These are phyloP conservation scores for Cottoperca gobio DNA, from an alignment of 2,797 vertebrate genomes.

Conservation along the genomic window DNA sequence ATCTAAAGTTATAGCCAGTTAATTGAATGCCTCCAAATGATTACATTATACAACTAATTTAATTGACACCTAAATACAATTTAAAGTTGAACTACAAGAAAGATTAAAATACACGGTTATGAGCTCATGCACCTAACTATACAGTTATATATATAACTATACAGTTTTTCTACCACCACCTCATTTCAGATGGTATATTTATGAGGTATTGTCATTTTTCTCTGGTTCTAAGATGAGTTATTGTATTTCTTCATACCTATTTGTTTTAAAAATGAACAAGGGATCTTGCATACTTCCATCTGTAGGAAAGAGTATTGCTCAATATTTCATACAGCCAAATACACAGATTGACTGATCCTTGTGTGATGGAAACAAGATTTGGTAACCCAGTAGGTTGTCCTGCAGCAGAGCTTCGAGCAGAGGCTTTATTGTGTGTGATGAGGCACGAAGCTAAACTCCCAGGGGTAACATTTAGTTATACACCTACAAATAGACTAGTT, in stretches of 20 bases:
- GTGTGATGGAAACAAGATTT: conserved; percentile 9
- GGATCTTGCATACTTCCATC: not conserved
- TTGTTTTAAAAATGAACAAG: not conserved
- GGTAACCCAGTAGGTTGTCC: conserved; percentile 1
- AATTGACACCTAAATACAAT: not conserved
- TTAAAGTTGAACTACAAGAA: not conserved
- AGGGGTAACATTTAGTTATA: conserved; percentile 13
- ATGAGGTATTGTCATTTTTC: not conserved
- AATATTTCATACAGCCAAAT: conserved; percentile 1
- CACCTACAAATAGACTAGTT: not conserved
- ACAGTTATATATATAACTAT: not conserved
- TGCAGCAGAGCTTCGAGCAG: not conserved
- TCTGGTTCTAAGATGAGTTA: not conserved
- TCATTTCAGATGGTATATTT: not conserved
- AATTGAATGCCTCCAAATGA: not conserved
- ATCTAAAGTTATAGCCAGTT: not conserved
- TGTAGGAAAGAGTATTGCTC: not conserved
- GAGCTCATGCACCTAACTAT: not conserved
- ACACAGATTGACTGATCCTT: conserved; percentile 5
- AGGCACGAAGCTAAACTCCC: conserved; percentile 5
- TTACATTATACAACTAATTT: not conserved
- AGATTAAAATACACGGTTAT: not conserved
- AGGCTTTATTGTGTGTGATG: not conserved
- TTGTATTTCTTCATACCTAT: not conserved
- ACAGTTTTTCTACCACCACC: not conserved